Evolutionary conservation across 2,888 invertebrate genomes (phyloP).

Genomic region (Salpingus planirostris): DNA sequence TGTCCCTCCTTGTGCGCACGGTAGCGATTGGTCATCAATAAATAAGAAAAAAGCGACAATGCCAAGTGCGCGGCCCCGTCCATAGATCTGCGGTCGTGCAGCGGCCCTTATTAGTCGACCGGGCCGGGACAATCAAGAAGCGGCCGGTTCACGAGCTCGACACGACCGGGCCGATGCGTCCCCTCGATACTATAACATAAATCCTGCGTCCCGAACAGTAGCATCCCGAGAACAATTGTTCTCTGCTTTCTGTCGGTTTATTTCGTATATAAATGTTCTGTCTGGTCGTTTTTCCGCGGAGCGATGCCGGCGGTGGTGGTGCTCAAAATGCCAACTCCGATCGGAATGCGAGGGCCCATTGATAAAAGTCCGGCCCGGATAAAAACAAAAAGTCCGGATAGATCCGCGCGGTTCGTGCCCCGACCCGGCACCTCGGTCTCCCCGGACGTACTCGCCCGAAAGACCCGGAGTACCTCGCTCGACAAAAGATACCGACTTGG

Average conservation of each 20-base stretch:
- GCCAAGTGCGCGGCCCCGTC: constrained; percentile 37
- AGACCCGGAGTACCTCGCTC: too few species aligned
- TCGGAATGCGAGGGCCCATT: too few species aligned
- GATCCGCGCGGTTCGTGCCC: too few species aligned
- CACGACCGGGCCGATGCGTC: constrained; percentile 23
- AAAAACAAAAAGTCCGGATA: too few species aligned
- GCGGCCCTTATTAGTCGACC: constrained; percentile 21
- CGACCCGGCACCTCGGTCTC: too few species aligned
- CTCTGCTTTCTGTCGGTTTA: constrained; percentile 40
- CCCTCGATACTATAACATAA: constrained; percentile 37
- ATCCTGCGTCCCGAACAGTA: constrained; percentile 38
- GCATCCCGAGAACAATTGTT: constrained; percentile 42
- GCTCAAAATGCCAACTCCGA: too few species aligned
- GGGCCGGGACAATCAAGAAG: constrained; percentile 12
- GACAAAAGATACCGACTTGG: too few species aligned
- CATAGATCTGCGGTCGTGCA: constrained; percentile 34
- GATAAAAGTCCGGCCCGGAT: too few species aligned
- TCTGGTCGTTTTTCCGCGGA: constrained; percentile 4
- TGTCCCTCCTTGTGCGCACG: too few species aligned
- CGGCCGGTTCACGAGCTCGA: constrained; percentile 18
- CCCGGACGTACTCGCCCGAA: too few species aligned
- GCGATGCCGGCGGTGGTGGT: too few species aligned
- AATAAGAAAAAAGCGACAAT: constrained; percentile 41
- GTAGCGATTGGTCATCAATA: constrained; percentile 41
- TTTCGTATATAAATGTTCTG: constrained; percentile 37